Evolutionary conservation across 2,797 vertebrate genomes (phyloP).

Genomic region (Enteromius fasciolatus): DNA sequence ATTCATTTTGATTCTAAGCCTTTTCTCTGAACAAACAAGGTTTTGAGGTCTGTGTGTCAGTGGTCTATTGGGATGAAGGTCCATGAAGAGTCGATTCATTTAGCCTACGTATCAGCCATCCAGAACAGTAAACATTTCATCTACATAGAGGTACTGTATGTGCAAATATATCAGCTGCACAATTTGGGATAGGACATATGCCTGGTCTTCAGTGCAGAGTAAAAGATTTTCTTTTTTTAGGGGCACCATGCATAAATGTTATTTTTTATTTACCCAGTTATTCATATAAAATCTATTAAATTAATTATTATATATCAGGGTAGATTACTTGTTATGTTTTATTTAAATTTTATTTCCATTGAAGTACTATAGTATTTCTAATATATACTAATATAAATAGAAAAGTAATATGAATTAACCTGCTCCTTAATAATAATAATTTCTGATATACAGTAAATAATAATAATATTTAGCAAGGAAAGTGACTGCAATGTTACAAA

Average conservation of each 20-base stretch:
- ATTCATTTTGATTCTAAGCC: background rate
- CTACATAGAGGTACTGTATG: constrained; percentile 64
- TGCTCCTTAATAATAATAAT: background rate
- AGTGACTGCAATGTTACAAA: background rate
- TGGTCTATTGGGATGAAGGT: constrained; percentile 64
- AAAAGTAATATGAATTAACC: background rate
- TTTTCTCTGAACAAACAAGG: constrained; percentile 26
- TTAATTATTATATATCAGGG: background rate
- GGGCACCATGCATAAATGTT: background rate
- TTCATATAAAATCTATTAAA: background rate
- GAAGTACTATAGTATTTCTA: background rate
- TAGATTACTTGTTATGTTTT: background rate
- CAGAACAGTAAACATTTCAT: constrained; percentile 65
- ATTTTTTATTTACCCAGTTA: background rate
- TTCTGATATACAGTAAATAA: background rate
- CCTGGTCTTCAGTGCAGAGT: background rate
- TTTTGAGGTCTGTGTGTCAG: constrained; percentile 62
- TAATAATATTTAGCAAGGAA: background rate
- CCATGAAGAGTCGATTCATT: constrained; percentile 63
- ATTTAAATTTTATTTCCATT: background rate
- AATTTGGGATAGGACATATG: background rate
- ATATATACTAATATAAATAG: background rate
- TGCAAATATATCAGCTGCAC: background rate
- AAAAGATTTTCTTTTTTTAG: background rate
- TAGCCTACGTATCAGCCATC: constrained; percentile 64